Conservation (phyloP, 2,113 vertebrate genomes). For the Grallaria varia region DNA sequence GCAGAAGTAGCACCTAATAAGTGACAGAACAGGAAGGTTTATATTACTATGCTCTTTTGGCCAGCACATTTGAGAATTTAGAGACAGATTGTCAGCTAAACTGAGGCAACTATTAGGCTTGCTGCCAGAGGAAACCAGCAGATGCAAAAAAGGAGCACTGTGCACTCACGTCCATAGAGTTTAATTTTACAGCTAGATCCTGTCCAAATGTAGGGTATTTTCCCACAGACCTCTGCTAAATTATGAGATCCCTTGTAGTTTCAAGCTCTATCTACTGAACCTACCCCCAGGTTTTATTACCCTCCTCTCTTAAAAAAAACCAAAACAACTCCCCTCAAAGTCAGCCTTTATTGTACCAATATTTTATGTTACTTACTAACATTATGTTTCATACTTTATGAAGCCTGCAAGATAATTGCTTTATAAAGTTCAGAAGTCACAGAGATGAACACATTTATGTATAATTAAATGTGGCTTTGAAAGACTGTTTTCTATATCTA, state of each 20-base stretch:
- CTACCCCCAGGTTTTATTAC: neutral
- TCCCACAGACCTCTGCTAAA: neutral
- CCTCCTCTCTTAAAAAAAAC: accelerated
- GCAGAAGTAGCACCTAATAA: neutral
- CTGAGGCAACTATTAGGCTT: neutral
- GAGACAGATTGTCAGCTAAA: neutral
- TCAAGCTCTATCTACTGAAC: neutral
- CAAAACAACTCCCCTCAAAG: neutral
- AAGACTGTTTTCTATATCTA: neutral
- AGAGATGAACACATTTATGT: neutral
- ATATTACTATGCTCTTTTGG: neutral
- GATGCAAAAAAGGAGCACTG: neutral
- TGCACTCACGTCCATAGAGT: neutral
- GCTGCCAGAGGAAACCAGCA: neutral
- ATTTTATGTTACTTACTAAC: neutral
- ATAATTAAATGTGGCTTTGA: neutral
- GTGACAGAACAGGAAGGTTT: neutral
- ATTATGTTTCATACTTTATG: neutral
- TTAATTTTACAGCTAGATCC: neutral
- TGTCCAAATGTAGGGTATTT: neutral
- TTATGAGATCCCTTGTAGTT: neutral
- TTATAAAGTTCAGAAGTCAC: neutral
- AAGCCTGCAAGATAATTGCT: neutral
- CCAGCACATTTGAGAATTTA: neutral
- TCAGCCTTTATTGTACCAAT: neutral